Conservation (phyloP, 2,888 invertebrate species). For the Hofmannophila pseudospretella region DNA sequence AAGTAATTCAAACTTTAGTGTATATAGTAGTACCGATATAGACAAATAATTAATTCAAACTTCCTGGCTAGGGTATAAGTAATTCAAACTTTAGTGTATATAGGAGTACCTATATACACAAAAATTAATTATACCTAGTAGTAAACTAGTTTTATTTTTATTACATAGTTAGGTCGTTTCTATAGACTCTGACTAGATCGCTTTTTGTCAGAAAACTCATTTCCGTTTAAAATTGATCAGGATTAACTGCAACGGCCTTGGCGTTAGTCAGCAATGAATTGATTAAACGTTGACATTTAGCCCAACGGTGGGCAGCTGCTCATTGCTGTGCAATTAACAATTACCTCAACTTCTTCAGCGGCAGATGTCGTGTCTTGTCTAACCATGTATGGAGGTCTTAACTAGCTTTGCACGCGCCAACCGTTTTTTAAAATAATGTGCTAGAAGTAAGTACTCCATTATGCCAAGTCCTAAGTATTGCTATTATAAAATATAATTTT, state of each 20-base stretch:
- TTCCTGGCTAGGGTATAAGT: no score
- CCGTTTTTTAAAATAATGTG: no score
- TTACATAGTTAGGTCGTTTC: background rate
- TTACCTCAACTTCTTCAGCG: constrained; percentile 35
- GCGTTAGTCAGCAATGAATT: constrained; percentile 41
- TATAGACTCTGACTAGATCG: background rate
- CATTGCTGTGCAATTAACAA: constrained; percentile 47
- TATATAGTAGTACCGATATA: no score
- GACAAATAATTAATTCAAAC: no score
- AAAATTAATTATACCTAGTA: no score
- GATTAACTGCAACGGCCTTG: constrained; percentile 40
- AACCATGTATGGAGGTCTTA: constrained; percentile 37
- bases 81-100: no score
- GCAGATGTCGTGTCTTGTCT: constrained; percentile 58
- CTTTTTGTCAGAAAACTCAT: background rate
- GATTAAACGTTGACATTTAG: constrained; percentile 68
- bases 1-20: no score
- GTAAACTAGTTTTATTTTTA: background rate
- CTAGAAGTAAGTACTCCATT: background rate
- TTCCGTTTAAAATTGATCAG: constrained; percentile 24
- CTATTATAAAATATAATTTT: no score
- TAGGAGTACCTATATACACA: no score
- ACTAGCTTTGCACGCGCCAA: constrained; percentile 20
- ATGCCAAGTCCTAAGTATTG: constrained; percentile 5
- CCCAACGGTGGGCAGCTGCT: constrained; percentile 59